phyloP scores from a whole-genome alignment of 2,797 vertebrate genomes.

The Thalassophryne amazonica region DNA sequence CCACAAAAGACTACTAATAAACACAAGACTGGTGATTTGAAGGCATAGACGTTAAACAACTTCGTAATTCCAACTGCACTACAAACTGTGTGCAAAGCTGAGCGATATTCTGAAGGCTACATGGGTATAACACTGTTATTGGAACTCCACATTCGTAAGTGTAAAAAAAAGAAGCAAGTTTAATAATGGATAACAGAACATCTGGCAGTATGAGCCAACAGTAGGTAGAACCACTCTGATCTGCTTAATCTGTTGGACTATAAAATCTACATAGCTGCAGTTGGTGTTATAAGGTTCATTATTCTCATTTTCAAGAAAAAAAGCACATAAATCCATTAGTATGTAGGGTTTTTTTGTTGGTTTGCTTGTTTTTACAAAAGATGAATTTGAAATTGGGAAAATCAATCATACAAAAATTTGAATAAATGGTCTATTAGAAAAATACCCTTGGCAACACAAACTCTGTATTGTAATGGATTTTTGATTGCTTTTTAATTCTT shows the following conservation, averaged over 20 bases:
- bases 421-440: constrained; percentile 23
- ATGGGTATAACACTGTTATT: constrained; percentile 44
- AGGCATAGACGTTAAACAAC: constrained; percentile 46
- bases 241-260: not conserved
- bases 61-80: constrained; percentile 31
- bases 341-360: no score
- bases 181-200: not conserved
- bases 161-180: constrained; percentile 10
- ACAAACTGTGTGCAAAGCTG: constrained; percentile 48
- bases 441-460: constrained; percentile 16
- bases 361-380: no score
- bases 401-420: constrained; percentile 25
- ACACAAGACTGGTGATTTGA: constrained; percentile 50
- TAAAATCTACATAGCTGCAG: constrained; percentile 4
- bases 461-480: not conserved
- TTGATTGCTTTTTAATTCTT: not conserved
- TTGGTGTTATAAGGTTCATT: constrained; percentile 17
- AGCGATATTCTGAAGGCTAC: constrained; percentile 53
- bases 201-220: constrained; percentile 22
- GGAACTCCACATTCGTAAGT: constrained; percentile 51
- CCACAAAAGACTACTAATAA: constrained; percentile 68
- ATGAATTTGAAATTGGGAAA: constrained; percentile 6
- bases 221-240: constrained; percentile 22
- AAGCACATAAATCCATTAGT: no score
- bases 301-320: constrained; percentile 21